Evolutionary conservation across 2,888 invertebrate genomes (phyloP), one percentile per base, ranked within the genome.

Genomic region (Polia nebulosa): DNA sequence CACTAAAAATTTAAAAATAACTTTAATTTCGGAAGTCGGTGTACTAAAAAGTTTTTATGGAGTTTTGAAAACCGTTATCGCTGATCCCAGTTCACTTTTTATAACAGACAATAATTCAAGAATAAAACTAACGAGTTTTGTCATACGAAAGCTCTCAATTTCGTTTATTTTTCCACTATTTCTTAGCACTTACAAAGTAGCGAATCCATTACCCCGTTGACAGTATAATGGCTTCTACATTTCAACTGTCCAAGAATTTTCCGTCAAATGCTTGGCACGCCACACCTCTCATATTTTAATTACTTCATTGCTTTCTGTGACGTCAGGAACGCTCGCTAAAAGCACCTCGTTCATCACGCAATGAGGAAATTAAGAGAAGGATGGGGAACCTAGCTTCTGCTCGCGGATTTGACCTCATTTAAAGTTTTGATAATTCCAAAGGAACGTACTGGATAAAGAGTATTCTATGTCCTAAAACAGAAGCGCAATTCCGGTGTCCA

Each of bases 251-350:
- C 3, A 34, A 47, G 52, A 55, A 65, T 44, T 65, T 65, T 72
- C 59, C 65, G 44, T 51, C 47, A 55, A 39, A 44, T 11, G 2
- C 32, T 72, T 72, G 72, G 72, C 65, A 73, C 49, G 49, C 1
- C 8, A 15, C 49, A n/a, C 34, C 32, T 32, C 27, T 22, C 44
- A 25, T 51, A 72, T 15, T 55, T 63, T 29, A 55, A 49, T 49
- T 15, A 70, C 34, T 72, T 58, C 27, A 72, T 72, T 41, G 13
- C 29, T 47, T 63, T 55, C 20, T 27, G 22, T 36, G 22, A 52
- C 44, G 45, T 27, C 45, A 15, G n/a, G 27, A 22, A 41, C 55
- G n/a, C 15, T 11, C 22, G 15, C 13, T 41, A 11, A 32, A 59
- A n/a, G 17, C 22, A 27, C 29, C 11, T 39, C 41, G 13, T 25